Evolutionary conservation across 2,888 invertebrate genomes (phyloP).

Genomic region (Agapostemon virescens): DNA sequence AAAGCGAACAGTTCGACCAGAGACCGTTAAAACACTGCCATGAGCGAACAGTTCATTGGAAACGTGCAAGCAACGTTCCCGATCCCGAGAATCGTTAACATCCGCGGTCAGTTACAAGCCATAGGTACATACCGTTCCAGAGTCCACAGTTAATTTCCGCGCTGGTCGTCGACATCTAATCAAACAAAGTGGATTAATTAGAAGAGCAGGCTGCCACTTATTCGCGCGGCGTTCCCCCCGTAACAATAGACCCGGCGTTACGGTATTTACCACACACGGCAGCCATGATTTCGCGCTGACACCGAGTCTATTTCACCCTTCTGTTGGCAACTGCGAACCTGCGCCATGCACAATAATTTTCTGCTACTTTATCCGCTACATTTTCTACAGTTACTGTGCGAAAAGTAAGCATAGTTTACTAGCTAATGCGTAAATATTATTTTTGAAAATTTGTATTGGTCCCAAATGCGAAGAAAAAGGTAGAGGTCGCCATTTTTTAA

Average conservation of each 20-base stretch:
- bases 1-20: neutral
- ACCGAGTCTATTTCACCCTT: neutral
- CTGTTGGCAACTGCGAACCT: neutral
- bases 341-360: neutral
- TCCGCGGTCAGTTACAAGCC: constrained; percentile 3
- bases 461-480: too few relatives aligned
- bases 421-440: too few relatives aligned
- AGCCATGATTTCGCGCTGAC: neutral
- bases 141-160: constrained; percentile 27
- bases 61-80: neutral
- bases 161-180: constrained; percentile 22
- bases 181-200: constrained; percentile 42
- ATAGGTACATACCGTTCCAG: neutral
- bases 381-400: too few relatives aligned
- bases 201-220: constrained; percentile 7
- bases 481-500: too few relatives aligned
- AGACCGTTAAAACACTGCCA: neutral
- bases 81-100: neutral
- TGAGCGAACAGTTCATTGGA: neutral
- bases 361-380: neutral
- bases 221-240: neutral
- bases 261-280: constrained; percentile 8
- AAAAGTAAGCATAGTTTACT: too few relatives aligned
- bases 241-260: neutral
- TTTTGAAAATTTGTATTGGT: too few relatives aligned